Percentiles rank a stretch among this genome's conserved stretches.
These are phyloP conservation scores for Leptarthrus brevirostris DNA, from an alignment of 2,888 invertebrate species.

Conservation along the genomic window DNA sequence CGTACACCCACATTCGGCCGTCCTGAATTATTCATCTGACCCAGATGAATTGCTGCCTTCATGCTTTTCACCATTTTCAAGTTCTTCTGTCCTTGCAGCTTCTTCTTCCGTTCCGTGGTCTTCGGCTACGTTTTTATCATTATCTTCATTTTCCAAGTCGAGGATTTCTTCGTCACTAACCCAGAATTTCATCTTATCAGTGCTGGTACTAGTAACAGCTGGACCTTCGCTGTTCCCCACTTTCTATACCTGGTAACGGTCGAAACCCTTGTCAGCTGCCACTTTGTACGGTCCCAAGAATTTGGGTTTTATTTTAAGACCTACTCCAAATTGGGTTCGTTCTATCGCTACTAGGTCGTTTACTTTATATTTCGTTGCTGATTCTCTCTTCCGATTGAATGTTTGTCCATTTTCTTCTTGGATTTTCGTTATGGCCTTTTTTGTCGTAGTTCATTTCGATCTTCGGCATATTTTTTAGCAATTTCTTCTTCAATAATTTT, in stretches of 20 bases:
- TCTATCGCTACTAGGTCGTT: neutral
- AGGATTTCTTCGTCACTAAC: no score
- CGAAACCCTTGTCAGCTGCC: neutral
- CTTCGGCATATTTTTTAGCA: conserved; percentile 20
- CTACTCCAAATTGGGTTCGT: neutral
- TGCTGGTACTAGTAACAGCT: neutral
- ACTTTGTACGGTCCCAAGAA: neutral
- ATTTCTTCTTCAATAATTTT: conserved; percentile 36
- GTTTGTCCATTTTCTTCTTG: neutral
- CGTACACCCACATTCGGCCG: no score
- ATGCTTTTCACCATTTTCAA: no score
- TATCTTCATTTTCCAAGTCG: no score
- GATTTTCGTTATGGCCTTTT: neutral
- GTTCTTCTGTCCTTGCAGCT: no score
- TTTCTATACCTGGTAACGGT: conserved; percentile 9
- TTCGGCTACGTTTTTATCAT: no score
- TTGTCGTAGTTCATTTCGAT: neutral
- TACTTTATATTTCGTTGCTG: neutral
- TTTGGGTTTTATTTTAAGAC: neutral
- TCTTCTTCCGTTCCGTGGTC: no score
- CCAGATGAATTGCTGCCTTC: no score
- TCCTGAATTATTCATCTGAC: no score
- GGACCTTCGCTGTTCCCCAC: conserved; percentile 24
- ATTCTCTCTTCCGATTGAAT: neutral
- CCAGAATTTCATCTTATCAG: conserved; percentile 30